These are phyloP conservation scores for Prionailurus bengalensis DNA, from an alignment of 2,113 vertebrate genomes.

Conservation along the genomic window DNA sequence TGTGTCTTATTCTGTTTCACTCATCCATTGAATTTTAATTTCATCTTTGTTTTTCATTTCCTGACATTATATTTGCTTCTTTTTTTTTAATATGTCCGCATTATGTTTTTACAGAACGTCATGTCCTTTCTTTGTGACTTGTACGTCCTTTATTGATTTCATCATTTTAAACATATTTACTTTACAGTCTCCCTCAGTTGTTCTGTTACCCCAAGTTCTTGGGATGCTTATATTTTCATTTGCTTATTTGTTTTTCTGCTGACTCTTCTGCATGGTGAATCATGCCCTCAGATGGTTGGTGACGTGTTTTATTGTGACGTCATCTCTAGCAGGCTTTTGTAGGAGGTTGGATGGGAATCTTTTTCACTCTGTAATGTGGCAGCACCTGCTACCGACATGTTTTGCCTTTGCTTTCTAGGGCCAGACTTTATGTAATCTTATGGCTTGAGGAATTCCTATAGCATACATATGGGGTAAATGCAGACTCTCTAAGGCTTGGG, in stretches of 20 bases:
- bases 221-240: constrained; percentile 1
- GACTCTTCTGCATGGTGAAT: not conserved
- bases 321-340: not conserved
- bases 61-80: not conserved
- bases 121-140: constrained; percentile 14
- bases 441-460: constrained; percentile 33
- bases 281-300: not conserved
- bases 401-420: constrained; percentile 48
- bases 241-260: constrained; percentile 34
- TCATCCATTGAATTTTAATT: constrained; percentile 19
- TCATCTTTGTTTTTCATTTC: constrained; percentile 45
- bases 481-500: constrained; percentile 44
- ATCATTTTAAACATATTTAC: constrained; percentile 32
- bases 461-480: constrained; percentile 51
- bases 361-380: not conserved
- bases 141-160: not conserved
- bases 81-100: not conserved
- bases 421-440: constrained; percentile 54
- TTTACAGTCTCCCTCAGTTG: constrained; percentile 27
- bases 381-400: constrained; percentile 15
- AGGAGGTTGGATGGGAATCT: not conserved
- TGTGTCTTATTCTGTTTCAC: constrained; percentile 21
- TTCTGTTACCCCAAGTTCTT: not conserved
- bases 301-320: constrained; percentile 44
- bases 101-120: not conserved